These are phyloP conservation scores for Physeter macrocephalus DNA, from an alignment of 2,113 vertebrate genomes.

Conservation along the genomic window DNA sequence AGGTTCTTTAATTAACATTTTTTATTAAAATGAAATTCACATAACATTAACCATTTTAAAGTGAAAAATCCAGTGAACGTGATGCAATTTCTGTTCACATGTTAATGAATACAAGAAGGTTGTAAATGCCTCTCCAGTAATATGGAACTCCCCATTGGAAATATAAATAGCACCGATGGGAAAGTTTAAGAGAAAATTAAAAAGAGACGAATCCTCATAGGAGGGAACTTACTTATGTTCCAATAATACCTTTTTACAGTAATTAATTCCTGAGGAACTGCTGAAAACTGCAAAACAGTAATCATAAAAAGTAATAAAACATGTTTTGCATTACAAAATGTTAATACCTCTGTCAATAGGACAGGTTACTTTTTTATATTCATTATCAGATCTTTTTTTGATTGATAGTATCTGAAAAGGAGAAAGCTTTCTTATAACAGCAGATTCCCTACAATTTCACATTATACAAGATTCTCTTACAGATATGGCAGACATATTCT, in stretches of 20 bases:
- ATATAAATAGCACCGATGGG: not conserved
- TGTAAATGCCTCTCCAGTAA: not conserved
- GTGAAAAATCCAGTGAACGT: not conserved
- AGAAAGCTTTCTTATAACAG: not conserved
- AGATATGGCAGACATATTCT: not conserved
- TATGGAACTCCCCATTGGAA: not conserved
- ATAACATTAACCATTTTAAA: not conserved
- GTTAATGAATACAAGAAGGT: not conserved
- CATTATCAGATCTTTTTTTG: not conserved
- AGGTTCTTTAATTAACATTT: not conserved
- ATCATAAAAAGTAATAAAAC: not conserved
- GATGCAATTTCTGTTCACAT: not conserved
- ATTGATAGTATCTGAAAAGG: not conserved
- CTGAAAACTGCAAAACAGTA: not conserved
- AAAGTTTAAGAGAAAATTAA: not conserved
- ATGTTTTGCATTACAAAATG: not conserved
- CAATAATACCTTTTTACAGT: not conserved
- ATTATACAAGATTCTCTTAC: not conserved
- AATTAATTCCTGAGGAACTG: not conserved
- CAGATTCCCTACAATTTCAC: not conserved
- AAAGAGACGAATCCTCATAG: not conserved
- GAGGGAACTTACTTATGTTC: not conserved
- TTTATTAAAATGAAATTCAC: not conserved
- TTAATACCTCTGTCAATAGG: not conserved
- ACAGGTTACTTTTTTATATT: not conserved